Conservation (phyloP, 2,113 vertebrate genomes). For the Choloepus hoffmanni region DNA sequence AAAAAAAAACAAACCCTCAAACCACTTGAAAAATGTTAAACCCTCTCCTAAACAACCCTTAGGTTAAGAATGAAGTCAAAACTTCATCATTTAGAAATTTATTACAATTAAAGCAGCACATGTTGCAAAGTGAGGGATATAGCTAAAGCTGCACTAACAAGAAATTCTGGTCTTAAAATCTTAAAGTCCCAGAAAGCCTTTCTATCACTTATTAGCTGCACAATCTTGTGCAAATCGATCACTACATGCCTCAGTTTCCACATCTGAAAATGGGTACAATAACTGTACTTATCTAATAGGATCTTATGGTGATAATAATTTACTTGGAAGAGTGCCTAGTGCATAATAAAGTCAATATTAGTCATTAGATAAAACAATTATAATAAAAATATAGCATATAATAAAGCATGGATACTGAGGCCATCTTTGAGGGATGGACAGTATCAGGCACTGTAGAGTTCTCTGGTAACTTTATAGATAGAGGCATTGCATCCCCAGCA, state of each 20-base stretch:
- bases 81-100: not conserved
- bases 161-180: conserved; percentile 3
- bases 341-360: not conserved
- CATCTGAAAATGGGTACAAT: not conserved
- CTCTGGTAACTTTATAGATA: not conserved
- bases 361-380: not conserved
- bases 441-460: not conserved
- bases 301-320: not conserved
- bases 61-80: not conserved
- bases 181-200: not conserved
- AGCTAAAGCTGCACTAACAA: not conserved
- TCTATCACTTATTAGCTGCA: not conserved
- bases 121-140: not conserved
- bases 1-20: not conserved
- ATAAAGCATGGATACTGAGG: not conserved
- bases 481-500: not conserved
- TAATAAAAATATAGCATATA: not conserved
- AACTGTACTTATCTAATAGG: not conserved
- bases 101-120: not conserved
- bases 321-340: not conserved
- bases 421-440: not conserved
- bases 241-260: not conserved
- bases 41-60: not conserved
- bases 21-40: not conserved
- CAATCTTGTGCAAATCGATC: not conserved